Base-by-base conservation (phyloP, 2,113 vertebrate species). In the Morone chrysops region DNA sequence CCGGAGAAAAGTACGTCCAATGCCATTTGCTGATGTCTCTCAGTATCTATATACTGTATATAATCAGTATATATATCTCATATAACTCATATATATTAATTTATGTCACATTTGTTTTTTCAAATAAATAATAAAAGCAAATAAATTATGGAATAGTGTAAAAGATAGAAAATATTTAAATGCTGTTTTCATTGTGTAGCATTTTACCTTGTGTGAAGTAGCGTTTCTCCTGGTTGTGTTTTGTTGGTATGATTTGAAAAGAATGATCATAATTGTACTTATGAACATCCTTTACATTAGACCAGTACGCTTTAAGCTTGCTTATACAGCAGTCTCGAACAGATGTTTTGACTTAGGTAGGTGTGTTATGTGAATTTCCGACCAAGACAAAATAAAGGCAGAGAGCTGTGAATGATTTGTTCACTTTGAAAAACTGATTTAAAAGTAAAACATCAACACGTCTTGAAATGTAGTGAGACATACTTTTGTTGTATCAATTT, bases 221-320 rank as follows among this genome's bases (percentile, higher is more conserved):
- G 31, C 31, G 2, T 1, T 31, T 31, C 31, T 31, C 31, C 31
- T 31, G 31, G 31, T 31, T 31, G 31, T 73, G 67, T 59, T 80
- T 75, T 82, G 69, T 51, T 87, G 22, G 31, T 78, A 66, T 75
- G 60, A 78, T 84, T 78, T 38, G 62, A 82, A 90, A 81, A 25
- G 62, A 5, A 63, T 67, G 8, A 50, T 63, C 17, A 62, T 69
- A 81, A 76, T 80, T 75, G 84, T 73, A 40, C 71, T n/a, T 65
- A 79, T 69, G 47, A 38, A 10, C 1, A 0, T 40, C 25, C 31
- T 74, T 62, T 50, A 47, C 22, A 62, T 54, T 41, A n/a, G 4
- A 71, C 25, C 3, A 6, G 8, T 70, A 50, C 47, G 41, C 56
- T 12, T 13, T 14, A 50, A 12, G n/a, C 31, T 56, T 41, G 50